Conservation (phyloP, 2,113 vertebrate genomes). For the Corythoichthys haematopterus region DNA sequence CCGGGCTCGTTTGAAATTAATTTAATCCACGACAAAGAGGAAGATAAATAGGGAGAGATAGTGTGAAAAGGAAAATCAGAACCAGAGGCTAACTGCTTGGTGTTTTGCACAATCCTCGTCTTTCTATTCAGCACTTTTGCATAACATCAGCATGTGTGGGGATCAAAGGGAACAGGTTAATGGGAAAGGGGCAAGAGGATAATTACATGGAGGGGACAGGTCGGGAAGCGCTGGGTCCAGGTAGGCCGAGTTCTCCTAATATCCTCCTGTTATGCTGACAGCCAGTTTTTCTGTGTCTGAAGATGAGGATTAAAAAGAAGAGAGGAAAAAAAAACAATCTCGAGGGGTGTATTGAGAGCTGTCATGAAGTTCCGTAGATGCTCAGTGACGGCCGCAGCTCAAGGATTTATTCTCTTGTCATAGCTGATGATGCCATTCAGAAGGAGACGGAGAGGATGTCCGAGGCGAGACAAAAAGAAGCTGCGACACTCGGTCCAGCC, state of each 20-base stretch:
- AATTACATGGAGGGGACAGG: constrained; percentile 79
- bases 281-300: constrained; percentile 74
- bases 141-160: constrained; percentile 76
- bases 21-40: constrained; percentile 74
- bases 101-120: constrained; percentile 65
- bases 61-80: constrained; percentile 65
- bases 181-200: constrained; percentile 74
- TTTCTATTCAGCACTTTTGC: constrained; percentile 80
- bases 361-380: constrained; percentile 51
- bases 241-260: constrained; percentile 72
- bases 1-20: constrained; percentile 74
- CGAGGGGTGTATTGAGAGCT: constrained; percentile 68
- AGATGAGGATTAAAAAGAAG: constrained; percentile 64
- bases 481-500: constrained; percentile 31
- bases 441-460: constrained; percentile 42
- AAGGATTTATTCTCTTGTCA: constrained; percentile 71
- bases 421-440: constrained; percentile 58
- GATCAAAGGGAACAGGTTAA: constrained; percentile 86
- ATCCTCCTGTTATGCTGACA: constrained; percentile 81
- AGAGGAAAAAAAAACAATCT: constrained; percentile 53
- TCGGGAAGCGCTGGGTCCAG: constrained; percentile 69
- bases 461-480: constrained; percentile 26
- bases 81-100: constrained; percentile 72
- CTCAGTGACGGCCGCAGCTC: constrained; percentile 33
- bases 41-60: constrained; percentile 66